Percentiles rank a stretch among this genome's conserved stretches.
Evolutionary conservation across 2,888 invertebrate genomes (phyloP).

Genomic region (Acanthosoma haemorrhoidale): DNA sequence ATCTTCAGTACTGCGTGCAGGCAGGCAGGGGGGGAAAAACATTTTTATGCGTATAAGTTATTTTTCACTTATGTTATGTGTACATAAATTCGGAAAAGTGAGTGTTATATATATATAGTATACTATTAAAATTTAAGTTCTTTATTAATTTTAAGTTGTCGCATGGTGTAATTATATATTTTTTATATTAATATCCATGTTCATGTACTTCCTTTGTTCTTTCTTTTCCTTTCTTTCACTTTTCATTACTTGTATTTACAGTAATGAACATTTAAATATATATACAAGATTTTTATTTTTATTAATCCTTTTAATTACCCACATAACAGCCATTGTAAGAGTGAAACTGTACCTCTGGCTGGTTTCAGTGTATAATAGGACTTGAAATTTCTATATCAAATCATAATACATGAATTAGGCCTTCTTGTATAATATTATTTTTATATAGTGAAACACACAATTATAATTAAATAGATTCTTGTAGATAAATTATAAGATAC

Average conservation of each 20-base stretch:
- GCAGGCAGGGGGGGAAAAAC: not conserved
- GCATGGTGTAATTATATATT: conserved; percentile 31
- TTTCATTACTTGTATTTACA: conserved; percentile 9
- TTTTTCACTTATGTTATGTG: conserved; percentile 31
- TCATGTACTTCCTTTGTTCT: conserved; percentile 26
- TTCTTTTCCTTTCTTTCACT: conserved; percentile 12
- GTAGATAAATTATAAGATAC: conserved; percentile 28
- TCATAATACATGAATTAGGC: conserved; percentile 22
- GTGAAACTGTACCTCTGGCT: not conserved
- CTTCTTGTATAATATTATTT: conserved; percentile 30
- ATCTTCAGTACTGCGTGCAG: not conserved
- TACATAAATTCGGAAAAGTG: conserved; percentile 26
- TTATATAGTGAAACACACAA: conserved; percentile 28
- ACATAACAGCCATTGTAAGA: not conserved
- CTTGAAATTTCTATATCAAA: conserved; percentile 1
- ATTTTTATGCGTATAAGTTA: conserved; percentile 28
- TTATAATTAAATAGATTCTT: conserved; percentile 16
- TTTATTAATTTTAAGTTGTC: conserved; percentile 25
- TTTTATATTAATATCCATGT: conserved; percentile 30
- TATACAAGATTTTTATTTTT: conserved; percentile 20
- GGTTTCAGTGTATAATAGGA: conserved; percentile 22
- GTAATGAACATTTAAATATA: conserved; percentile 10
- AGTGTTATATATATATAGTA: conserved; percentile 30
- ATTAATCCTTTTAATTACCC: conserved; percentile 13
- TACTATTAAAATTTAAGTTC: conserved; percentile 25